Evolutionary conservation across 2,888 invertebrate species (phyloP), one percentile per base, ranked within the genome.

Genomic region (Podabrus alpinus): DNA sequence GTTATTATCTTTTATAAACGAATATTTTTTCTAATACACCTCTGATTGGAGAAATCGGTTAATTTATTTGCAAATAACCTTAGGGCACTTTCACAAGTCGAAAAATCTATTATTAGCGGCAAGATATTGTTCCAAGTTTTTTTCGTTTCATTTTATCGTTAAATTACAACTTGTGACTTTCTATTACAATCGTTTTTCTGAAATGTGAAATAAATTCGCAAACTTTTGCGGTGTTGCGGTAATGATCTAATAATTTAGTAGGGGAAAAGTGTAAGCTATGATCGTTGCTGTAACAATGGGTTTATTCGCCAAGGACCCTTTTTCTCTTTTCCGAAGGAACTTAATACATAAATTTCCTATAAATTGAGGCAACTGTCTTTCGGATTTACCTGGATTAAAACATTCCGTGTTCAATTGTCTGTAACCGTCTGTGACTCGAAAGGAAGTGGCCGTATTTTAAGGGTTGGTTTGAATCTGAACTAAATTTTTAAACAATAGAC

Each of bases 311-410:
- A 64, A 64, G 62, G 21, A 64, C 62, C 62, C 62, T 21, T 19
- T 61, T 64, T 17, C 16, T 64, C 13, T 19, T 64, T 21, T 64
- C 17, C 21, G 5, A 21, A 64, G n/a, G 19, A 19, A 19, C 21
- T 64, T 62, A 7, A 67, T 71, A 66, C 59, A 71, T 71, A 25
- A 66, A 66, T 59, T 60, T 66, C 59, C 59, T 67, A 71, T 71
- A 71, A 71, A 71, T 71, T 60, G 66, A 24, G 60, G 66, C 66
- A 71, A 71, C 60, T 71, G 71, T 67, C 71, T 60, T 67, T 66
- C 4, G 59, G 16, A 66, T 67, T 71, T 66, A 67, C 71, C 71
- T 71, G 71, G 16, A 67, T 66, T 15, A 60, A 25, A 19, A 60
- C 66, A 71, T 71, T 71, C 45, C 45, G 64, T 24, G 64, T 62